Evolutionary conservation across 2,888 invertebrate species (phyloP).

Genomic region (Notodonta ziczac): DNA sequence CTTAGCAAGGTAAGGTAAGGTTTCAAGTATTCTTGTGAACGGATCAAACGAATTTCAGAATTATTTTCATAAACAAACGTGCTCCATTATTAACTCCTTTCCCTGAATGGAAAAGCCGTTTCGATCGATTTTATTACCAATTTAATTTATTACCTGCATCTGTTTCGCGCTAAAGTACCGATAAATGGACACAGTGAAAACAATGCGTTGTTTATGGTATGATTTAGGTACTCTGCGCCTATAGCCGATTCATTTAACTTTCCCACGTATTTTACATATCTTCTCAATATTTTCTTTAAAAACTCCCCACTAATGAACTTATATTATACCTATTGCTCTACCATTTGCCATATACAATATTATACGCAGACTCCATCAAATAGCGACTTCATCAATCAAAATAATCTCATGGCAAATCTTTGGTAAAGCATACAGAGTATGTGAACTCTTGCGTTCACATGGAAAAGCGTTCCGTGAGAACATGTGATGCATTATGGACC

Average conservation of each 20-base stretch:
- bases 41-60: neutral
- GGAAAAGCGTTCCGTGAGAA: conserved; percentile 2
- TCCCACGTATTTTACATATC: too few species aligned
- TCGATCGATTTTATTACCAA: neutral
- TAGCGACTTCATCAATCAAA: too few species aligned
- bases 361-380: too few species aligned
- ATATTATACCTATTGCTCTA: too few species aligned
- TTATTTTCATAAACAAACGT: neutral
- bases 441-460: neutral
- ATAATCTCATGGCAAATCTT: too few species aligned
- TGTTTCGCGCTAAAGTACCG: neutral
- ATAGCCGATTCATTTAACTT: too few species aligned
- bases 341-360: too few species aligned
- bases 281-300: too few species aligned
- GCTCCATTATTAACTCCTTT: neutral
- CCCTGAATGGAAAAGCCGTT: neutral
- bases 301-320: too few species aligned
- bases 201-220: conserved; percentile 1
- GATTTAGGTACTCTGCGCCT: too few species aligned
- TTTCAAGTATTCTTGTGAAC: neutral
- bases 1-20: neutral
- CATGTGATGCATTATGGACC: neutral
- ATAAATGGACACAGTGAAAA: neutral
- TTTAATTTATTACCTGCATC: neutral
- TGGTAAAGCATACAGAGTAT: neutral